Conservation (phyloP, 2,888 invertebrate genomes). For the Acronicta psi region DNA sequence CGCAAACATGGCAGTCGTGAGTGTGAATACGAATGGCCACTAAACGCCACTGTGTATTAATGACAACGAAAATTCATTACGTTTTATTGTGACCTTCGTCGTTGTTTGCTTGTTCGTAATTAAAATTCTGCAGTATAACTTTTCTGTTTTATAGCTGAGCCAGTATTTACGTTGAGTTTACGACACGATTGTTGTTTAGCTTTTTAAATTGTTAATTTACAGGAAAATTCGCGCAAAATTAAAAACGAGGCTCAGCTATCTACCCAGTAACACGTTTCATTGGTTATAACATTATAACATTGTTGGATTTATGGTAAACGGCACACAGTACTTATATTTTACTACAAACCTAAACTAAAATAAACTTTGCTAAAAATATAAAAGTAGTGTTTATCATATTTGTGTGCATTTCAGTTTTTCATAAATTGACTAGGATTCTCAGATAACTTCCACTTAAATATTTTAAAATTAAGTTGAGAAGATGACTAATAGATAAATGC, state of each 20-base stretch:
- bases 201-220: constrained; percentile 52
- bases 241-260: constrained; percentile 4
- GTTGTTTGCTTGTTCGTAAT: constrained; percentile 52
- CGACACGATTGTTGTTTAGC: constrained; percentile 50
- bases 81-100: constrained; percentile 49
- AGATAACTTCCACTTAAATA: too few species aligned
- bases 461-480: too few species aligned
- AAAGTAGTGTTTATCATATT: too few species aligned
- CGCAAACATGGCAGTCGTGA: constrained; percentile 68
- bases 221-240: constrained; percentile 38
- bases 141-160: constrained; percentile 49
- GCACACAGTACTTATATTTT: too few species aligned
- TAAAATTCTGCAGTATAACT: constrained; percentile 57
- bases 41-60: constrained; percentile 59
- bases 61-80: constrained; percentile 51
- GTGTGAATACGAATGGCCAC: constrained; percentile 64
- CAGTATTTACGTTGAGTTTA: constrained; percentile 51
- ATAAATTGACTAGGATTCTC: too few species aligned
- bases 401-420: too few species aligned
- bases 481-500: too few species aligned
- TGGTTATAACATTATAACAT: neutral
- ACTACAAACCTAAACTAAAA: too few species aligned
- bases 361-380: too few species aligned
- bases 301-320: too few species aligned
- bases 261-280: neutral